phyloP scores from a whole-genome alignment of 2,888 invertebrate species.

The Morpho achilles region DNA sequence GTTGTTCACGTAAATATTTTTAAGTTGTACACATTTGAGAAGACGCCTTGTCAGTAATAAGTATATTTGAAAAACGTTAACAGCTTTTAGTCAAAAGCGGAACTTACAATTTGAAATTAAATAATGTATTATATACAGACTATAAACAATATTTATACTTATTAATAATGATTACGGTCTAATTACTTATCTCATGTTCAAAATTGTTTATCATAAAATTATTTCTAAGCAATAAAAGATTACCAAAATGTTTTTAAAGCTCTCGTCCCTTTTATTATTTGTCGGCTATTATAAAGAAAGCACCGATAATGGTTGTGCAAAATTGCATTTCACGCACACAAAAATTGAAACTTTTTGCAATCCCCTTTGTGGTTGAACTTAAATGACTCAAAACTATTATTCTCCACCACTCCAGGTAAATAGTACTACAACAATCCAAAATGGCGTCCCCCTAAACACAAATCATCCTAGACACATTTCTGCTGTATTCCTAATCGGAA shows the following conservation, averaged over 20 bases:
- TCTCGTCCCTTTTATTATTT: constrained; percentile 5
- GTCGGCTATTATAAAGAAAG: constrained; percentile 39
- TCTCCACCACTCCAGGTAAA: constrained; percentile 65
- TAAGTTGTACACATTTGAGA: no score
- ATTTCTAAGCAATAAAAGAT: neutral
- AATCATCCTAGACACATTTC: constrained; percentile 62
- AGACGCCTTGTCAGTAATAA: no score
- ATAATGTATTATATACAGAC: no score
- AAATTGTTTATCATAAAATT: no score
- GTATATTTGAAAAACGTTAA: no score
- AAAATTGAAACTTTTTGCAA: constrained; percentile 40
- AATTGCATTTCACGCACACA: constrained; percentile 64
- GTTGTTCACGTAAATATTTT: no score
- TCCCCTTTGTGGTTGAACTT: constrained; percentile 66
- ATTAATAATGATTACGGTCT: no score
- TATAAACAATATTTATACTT: no score
- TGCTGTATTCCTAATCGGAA: constrained; percentile 71
- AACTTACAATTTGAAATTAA: no score
- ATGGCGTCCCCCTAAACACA: constrained; percentile 58
- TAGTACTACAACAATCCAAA: constrained; percentile 45
- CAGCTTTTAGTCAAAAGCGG: no score
- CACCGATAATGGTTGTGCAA: constrained; percentile 53
- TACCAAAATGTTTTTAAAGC: neutral
- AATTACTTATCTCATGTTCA: no score
- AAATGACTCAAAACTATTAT: constrained; percentile 53